These are phyloP conservation scores for Eidolon helvum DNA, from an alignment of 2,113 vertebrate genomes.

Conservation along the genomic window DNA sequence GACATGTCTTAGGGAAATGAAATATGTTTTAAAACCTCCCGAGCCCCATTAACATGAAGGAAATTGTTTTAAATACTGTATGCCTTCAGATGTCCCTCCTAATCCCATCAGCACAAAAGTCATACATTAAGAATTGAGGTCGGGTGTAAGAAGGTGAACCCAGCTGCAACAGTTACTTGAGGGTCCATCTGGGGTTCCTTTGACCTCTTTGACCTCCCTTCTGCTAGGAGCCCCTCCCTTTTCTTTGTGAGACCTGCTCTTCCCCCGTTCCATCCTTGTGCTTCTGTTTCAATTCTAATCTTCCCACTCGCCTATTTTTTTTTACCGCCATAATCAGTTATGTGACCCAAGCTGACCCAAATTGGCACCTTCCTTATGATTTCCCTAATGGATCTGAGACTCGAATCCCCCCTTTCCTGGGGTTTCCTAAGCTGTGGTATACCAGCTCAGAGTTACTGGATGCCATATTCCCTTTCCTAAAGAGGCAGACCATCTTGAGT, in stretches of 20 bases:
- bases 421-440: background rate
- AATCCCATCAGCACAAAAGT: background rate
- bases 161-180: fast-evolving
- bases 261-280: fast-evolving
- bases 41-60: background rate
- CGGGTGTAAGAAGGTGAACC: background rate
- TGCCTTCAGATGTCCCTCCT: background rate
- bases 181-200: background rate
- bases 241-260: background rate
- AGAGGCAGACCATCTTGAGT: background rate
- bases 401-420: background rate
- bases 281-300: background rate
- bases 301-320: fast-evolving
- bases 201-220: background rate
- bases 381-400: background rate
- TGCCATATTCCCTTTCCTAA: background rate
- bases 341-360: background rate
- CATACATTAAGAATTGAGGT: background rate
- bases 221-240: fast-evolving
- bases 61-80: background rate
- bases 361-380: background rate
- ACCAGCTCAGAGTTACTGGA: background rate
- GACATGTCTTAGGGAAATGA: background rate
- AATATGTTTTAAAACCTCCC: background rate
- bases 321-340: background rate